These are phyloP conservation scores for Myotis lucifugus DNA, from an alignment of 2,113 vertebrate species.

Conservation along the genomic window DNA sequence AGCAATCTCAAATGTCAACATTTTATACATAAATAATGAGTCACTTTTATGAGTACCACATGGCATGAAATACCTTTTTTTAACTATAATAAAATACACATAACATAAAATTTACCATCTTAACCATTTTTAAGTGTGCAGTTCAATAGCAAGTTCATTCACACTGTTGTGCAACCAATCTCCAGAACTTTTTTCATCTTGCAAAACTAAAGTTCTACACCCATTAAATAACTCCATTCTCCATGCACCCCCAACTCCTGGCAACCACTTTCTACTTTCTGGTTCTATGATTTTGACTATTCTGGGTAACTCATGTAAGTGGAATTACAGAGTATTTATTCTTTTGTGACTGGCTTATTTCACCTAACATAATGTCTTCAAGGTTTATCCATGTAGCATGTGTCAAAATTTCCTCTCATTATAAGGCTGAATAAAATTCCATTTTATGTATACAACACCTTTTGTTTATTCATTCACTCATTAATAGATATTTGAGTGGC, in stretches of 20 bases:
- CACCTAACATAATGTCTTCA: not conserved
- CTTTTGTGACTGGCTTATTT: not conserved
- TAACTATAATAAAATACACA: not conserved
- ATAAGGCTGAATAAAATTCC: slow-evolving; percentile 27
- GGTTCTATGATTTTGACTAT: not conserved
- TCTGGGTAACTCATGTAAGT: not conserved
- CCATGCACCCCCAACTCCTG: too few relatives aligned
- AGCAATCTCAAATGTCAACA: not conserved
- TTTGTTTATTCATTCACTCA: not conserved
- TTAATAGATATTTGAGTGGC: not conserved
- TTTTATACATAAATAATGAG: not conserved
- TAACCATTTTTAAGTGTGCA: not conserved
- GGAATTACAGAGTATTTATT: not conserved
- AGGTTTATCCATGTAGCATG: not conserved
- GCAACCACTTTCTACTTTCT: not conserved
- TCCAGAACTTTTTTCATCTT: not conserved
- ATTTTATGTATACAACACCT: not conserved
- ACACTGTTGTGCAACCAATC: not conserved
- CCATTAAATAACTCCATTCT: not conserved
- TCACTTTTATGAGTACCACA: not conserved
- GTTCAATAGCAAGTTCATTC: slow-evolving; percentile 12
- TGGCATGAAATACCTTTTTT: not conserved
- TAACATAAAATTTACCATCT: not conserved
- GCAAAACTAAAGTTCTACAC: not conserved
- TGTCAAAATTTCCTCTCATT: not conserved